Conservation (phyloP, 2,888 invertebrate genomes). For the Drosophila prolongata region DNA sequence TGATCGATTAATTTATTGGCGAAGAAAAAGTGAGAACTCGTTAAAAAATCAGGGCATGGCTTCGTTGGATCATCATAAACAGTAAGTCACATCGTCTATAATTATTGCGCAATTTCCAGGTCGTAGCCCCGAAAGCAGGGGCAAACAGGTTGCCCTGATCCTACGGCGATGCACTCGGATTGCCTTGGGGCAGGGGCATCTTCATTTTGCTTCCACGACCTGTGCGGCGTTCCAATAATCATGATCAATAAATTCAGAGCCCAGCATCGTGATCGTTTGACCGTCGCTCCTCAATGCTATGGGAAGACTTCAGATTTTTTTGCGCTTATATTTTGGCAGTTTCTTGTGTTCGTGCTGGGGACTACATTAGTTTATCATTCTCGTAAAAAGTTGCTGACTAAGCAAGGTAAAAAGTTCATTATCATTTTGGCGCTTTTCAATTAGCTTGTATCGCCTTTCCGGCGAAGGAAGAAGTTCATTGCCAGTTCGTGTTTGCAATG, state of each 20-base stretch:
- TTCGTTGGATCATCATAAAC: background rate
- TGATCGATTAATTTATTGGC: too few species aligned
- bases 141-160: conserved; percentile 27
- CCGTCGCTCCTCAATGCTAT: conserved; percentile 59
- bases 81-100: background rate
- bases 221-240: conserved; percentile 74
- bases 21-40: too few species aligned
- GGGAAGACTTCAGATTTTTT: conserved; percentile 60
- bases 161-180: conserved; percentile 1
- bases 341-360: conserved; percentile 58
- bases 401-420: conserved; percentile 55
- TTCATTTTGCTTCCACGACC: conserved; percentile 66
- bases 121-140: conserved; percentile 5
- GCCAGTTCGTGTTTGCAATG: conserved; percentile 57
- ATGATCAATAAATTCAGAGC: conserved; percentile 75
- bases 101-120: conserved; percentile 21
- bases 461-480: conserved; percentile 25
- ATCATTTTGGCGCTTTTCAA: conserved; percentile 56
- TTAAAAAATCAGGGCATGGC: too few species aligned
- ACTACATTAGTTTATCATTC: conserved; percentile 63
- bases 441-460: conserved; percentile 28
- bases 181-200: conserved; percentile 50
- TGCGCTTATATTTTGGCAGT: conserved; percentile 17
- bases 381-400: conserved; percentile 12
- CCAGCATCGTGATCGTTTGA: conserved; percentile 67